These are phyloP conservation scores for Matsumurasca onukii DNA, from an alignment of 1,140 invertebrate species.

Conservation along the genomic window DNA sequence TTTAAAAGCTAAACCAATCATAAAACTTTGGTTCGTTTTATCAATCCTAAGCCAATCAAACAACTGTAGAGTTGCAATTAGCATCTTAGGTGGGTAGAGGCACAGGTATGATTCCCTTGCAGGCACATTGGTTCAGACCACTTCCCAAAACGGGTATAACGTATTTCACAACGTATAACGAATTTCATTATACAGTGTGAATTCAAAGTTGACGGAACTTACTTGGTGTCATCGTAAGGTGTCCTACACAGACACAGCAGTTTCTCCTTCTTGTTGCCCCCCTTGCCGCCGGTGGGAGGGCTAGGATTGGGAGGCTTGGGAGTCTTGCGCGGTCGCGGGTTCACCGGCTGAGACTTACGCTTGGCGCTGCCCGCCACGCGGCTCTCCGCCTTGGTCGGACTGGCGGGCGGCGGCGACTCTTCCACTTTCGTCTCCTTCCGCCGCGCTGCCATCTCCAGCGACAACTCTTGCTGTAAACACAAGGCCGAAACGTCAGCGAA, in stretches of 20 bases:
- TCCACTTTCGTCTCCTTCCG: constrained; percentile 71
- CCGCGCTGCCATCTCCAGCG: constrained; percentile 47
- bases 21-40: no score
- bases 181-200: no score
- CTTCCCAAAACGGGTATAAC: no score
- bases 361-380: constrained; percentile 52
- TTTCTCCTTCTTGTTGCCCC: constrained; percentile 75
- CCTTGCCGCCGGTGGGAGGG: constrained; percentile 46
- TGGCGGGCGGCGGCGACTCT: constrained; percentile 56
- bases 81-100: no score
- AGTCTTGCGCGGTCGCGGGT: constrained; percentile 41
- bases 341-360: constrained; percentile 55
- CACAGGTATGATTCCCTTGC: no score
- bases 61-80: no score
- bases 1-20: no score
- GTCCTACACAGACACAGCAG: constrained; percentile 88
- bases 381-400: not conserved
- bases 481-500: no score
- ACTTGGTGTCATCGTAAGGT: constrained; percentile 93
- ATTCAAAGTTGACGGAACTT: no score
- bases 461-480: constrained; percentile 39
- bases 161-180: no score
- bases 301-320: constrained; percentile 41
- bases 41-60: no score
- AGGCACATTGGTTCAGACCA: no score